Conservation (phyloP, 2,113 vertebrate species). For the Gambusia affinis region DNA sequence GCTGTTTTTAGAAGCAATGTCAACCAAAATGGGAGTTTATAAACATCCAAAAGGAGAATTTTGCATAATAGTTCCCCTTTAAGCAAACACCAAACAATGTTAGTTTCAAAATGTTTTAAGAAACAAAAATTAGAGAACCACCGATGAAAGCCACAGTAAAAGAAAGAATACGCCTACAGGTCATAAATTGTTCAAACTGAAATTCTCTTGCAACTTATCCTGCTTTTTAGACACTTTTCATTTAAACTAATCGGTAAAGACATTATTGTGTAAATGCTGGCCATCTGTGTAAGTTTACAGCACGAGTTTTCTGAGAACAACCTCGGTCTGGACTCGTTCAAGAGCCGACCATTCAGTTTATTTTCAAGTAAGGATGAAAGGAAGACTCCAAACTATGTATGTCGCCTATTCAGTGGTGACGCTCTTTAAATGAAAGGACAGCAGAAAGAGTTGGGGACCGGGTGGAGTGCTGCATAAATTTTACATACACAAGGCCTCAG, state of each 20-base stretch:
- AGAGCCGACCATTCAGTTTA: conserved; percentile 74
- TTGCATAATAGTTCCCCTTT: too few species aligned
- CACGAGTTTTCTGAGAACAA: conserved; percentile 16
- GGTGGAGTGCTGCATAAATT: conserved; percentile 79
- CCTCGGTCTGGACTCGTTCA: conserved; percentile 61
- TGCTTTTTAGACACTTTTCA: not conserved
- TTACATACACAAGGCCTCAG: conserved; percentile 78
- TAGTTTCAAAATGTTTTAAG: too few species aligned
- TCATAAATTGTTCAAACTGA: not conserved
- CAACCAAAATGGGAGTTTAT: too few species aligned
- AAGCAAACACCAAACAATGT: too few species aligned
- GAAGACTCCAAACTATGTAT: conserved; percentile 77
- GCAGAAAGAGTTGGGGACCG: conserved; percentile 54
- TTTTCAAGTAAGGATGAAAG: conserved; percentile 78
- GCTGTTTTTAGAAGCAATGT: too few species aligned
- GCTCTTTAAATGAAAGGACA: conserved; percentile 72
- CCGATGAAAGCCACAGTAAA: too few species aligned
- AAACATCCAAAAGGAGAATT: too few species aligned
- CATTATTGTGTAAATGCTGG: not conserved
- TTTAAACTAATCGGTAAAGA: not conserved
- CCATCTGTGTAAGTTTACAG: conserved; percentile 22
- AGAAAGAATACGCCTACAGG: not conserved
- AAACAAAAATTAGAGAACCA: too few species aligned
- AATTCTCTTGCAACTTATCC: not conserved
- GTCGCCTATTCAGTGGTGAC: conserved; percentile 74